Evolutionary conservation across 2,888 invertebrate genomes (phyloP).

Genomic region (Pteria penguin): DNA sequence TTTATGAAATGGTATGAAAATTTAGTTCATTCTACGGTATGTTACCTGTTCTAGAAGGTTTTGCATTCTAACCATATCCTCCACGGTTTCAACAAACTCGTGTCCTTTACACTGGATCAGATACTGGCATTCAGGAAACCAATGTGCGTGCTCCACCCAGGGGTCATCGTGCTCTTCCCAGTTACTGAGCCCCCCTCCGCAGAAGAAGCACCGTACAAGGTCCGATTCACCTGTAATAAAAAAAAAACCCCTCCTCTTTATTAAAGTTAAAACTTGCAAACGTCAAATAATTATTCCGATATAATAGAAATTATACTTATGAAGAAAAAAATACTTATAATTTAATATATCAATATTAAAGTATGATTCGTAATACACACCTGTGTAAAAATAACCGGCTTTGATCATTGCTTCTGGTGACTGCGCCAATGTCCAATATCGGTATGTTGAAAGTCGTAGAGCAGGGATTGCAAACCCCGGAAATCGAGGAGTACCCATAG

Average conservation of each 20-base stretch:
- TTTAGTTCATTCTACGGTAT: no score
- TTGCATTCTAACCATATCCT: slow-evolving; percentile 23
- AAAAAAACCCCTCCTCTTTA: slow-evolving; percentile 81
- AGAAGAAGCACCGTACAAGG: slow-evolving; percentile 91
- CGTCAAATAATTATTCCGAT: not conserved
- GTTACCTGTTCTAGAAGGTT: no score
- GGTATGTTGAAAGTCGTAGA: not conserved
- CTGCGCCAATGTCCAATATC: not conserved
- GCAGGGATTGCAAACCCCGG: not conserved
- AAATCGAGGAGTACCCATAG: not conserved
- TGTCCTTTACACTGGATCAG: slow-evolving; percentile 90
- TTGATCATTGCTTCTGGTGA: not conserved
- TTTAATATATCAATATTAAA: not conserved
- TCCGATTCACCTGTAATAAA: slow-evolving; percentile 85
- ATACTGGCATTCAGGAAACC: slow-evolving; percentile 92
- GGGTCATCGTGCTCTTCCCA: slow-evolving; percentile 96
- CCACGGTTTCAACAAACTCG: slow-evolving; percentile 75
- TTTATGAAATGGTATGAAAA: no score
- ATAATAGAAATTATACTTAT: not conserved
- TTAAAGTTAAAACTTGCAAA: not conserved
- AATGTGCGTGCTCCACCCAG: slow-evolving; percentile 95
- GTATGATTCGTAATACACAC: not conserved
- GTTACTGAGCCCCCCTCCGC: slow-evolving; percentile 93
- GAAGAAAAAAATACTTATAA: not conserved
- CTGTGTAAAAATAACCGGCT: not conserved